Evolutionary conservation across 2,888 invertebrate genomes (phyloP).

Genomic region (Cecidostiba fungosa): DNA sequence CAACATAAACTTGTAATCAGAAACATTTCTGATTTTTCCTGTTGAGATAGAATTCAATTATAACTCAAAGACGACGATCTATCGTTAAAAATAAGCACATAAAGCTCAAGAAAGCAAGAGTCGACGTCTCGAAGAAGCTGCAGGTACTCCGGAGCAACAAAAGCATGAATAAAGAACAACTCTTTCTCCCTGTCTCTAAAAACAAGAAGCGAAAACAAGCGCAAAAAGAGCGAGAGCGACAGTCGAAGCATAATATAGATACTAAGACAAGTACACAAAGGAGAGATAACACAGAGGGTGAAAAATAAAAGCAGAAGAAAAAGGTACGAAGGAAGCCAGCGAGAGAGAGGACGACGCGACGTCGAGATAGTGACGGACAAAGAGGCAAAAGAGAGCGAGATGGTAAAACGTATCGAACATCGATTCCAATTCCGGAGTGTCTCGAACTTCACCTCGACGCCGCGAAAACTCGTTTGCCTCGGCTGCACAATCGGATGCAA

Average conservation of each 20-base stretch:
- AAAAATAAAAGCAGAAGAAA: constrained; percentile 19
- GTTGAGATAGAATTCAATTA: too few species aligned
- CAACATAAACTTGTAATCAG: too few species aligned
- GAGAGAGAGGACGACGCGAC: background rate
- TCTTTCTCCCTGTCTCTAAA: too few species aligned
- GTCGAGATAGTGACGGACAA: constrained; percentile 50
- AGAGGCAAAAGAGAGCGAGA: constrained; percentile 33
- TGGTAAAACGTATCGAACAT: constrained; percentile 61
- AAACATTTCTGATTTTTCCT: too few species aligned
- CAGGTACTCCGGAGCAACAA: background rate
- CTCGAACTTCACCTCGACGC: constrained; percentile 42
- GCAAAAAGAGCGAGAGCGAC: constrained; percentile 15
- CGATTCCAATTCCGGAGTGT: constrained; percentile 61
- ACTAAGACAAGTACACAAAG: constrained; percentile 54
- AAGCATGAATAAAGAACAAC: constrained; percentile 9
- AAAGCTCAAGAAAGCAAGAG: background rate
- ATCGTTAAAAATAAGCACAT: background rate
- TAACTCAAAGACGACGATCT: too few species aligned
- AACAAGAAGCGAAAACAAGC: background rate
- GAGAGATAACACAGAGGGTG: background rate
- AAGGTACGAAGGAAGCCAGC: background rate
- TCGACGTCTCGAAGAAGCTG: background rate
- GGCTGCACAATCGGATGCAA: constrained; percentile 46
- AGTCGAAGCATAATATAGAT: constrained; percentile 55
- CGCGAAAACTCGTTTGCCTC: constrained; percentile 55